These are phyloP conservation scores for Diaphora mendica DNA, from an alignment of 2,888 invertebrate genomes.

Conservation along the genomic window DNA sequence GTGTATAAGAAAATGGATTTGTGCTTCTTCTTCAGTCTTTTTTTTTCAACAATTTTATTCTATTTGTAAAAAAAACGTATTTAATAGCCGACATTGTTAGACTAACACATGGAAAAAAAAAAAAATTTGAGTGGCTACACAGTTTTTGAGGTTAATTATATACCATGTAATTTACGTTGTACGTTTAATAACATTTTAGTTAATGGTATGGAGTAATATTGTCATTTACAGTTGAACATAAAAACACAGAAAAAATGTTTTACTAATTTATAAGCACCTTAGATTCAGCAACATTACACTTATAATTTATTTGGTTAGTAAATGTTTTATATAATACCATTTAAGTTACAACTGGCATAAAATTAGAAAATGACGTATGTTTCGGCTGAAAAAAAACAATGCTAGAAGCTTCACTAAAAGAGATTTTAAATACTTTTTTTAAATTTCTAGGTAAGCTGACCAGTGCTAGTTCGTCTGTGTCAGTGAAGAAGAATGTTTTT, in stretches of 20 bases:
- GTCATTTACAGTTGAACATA: slow-evolving; percentile 3
- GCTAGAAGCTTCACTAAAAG: neutral
- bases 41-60: too few species aligned
- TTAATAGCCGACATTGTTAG: neutral
- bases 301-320: slow-evolving; percentile 51
- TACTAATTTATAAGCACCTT: slow-evolving; percentile 71
- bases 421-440: neutral
- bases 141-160: neutral
- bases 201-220: neutral
- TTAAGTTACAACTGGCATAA: neutral
- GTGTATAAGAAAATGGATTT: neutral
- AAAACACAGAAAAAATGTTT: slow-evolving; percentile 48
- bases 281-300: slow-evolving; percentile 73
- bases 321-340: slow-evolving; percentile 17
- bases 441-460: neutral
- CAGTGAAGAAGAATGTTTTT: too few species aligned
- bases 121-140: too few species aligned
- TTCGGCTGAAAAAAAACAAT: neutral
- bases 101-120: too few species aligned
- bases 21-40: neutral
- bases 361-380: neutral
- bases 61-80: too few species aligned
- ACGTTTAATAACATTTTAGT: neutral
- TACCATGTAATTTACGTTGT: too few species aligned
- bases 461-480: neutral